Evolutionary conservation across 2,113 vertebrate species (phyloP).

Genomic region (Tretioscincus oriximinensis): DNA sequence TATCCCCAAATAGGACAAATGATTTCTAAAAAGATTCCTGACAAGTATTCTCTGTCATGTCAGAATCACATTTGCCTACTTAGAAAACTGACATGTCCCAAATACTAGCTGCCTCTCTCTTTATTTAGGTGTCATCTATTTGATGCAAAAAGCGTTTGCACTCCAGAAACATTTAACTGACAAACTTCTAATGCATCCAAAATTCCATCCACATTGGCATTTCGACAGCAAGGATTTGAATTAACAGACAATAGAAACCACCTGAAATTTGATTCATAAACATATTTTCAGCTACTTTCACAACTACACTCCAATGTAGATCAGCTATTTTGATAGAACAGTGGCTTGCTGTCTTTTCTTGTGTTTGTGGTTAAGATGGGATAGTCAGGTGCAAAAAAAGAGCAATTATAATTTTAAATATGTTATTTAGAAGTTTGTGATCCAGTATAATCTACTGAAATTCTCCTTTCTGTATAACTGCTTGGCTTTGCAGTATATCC

Average conservation of each 20-base stretch:
- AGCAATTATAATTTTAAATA: background rate
- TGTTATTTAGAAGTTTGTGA: background rate
- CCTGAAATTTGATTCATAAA: background rate
- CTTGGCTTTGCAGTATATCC: background rate
- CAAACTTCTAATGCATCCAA: background rate
- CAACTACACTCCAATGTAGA: background rate
- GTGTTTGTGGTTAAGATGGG: background rate
- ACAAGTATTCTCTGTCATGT: background rate
- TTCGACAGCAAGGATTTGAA: slow-evolving; percentile 6
- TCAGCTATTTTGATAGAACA: background rate
- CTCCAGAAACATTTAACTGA: background rate
- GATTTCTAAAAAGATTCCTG: background rate
- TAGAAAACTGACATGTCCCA: background rate
- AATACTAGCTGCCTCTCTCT: background rate
- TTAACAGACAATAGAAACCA: background rate
- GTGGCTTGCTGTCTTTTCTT: background rate
- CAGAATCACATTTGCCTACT: background rate
- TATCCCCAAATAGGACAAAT: background rate
- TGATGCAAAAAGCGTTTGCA: background rate
- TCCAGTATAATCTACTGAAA: background rate
- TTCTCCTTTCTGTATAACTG: background rate
- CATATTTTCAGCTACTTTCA: background rate
- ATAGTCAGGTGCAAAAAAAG: background rate
- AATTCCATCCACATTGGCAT: background rate
- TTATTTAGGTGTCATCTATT: background rate